A percentile compares a stretch with the other conserved stretches of the same genome.
These are phyloP conservation scores for Numida meleagris DNA, from an alignment of 2,113 vertebrate genomes.

Conservation along the genomic window DNA sequence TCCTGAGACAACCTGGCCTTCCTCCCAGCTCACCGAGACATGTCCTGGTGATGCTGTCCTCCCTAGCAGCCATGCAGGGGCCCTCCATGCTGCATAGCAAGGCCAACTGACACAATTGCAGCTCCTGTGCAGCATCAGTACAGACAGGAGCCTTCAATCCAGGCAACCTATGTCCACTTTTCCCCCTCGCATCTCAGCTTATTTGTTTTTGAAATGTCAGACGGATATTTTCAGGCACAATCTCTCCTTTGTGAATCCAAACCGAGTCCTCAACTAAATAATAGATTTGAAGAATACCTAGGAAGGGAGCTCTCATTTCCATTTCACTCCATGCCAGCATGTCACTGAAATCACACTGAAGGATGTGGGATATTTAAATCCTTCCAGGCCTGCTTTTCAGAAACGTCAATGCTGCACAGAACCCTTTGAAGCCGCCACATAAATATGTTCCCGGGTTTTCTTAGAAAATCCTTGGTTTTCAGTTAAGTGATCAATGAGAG, in stretches of 20 bases:
- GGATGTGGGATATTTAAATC: background rate
- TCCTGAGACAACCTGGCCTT: background rate
- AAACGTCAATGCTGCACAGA: background rate
- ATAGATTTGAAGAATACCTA: background rate
- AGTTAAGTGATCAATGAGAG: background rate
- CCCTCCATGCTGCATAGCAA: background rate
- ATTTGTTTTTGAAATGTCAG: background rate
- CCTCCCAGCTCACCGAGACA: background rate
- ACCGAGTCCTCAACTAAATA: background rate
- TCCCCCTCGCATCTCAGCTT: background rate
- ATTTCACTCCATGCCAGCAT: background rate
- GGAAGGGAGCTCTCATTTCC: background rate
- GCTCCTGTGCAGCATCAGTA: background rate
- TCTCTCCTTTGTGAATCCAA: slow-evolving; percentile 14
- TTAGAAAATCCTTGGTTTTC: background rate
- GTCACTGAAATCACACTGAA: background rate
- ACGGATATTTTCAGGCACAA: background rate
- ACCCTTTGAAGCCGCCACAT: background rate
- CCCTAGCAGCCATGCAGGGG: background rate
- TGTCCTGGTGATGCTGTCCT: background rate
- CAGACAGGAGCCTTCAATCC: background rate
- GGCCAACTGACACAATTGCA: background rate
- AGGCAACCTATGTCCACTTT: background rate
- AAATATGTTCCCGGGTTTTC: background rate
- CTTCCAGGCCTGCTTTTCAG: background rate